Evolutionary conservation across 2,113 vertebrate species (phyloP), one percentile per base, ranked within the genome.

Genomic region (Hemibates koningsi): DNA sequence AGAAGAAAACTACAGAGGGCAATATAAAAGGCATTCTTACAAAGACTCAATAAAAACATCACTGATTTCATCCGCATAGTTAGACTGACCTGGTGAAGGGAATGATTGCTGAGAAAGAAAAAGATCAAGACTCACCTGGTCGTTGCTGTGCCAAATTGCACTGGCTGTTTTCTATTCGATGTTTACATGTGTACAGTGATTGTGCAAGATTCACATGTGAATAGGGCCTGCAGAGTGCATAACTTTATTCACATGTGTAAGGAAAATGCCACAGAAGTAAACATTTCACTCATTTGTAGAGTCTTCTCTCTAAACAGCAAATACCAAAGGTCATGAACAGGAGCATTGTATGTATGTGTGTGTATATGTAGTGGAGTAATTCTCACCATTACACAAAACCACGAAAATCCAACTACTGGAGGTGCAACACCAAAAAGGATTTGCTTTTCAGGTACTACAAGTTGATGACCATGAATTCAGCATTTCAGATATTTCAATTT

Each of bases 1-100:
- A 73, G 81, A 83, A 90, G 80, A 71, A 81, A 81, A 84, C 81
- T 86, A 92, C 57, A 91, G 57, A 88, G 71, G 38, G 41, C 59
- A 84, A 59, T 76, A 48, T 78, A 21, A 36, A 87, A 80, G 3
- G 2, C 5, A 86, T 36, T 52, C 53, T 38, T 53, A 43, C 14
- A 85, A 87, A 89, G 9, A 50, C 71, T 7, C 17, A 24, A 73
- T 63, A 10, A 41, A 59, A 78, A 71, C 7, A 79, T 27, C 41
- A 80, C 27, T 89, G 63, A 36, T 66, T 52, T 88, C 24, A 83
- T 89, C 34, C 6, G 5, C 24, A 24, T 50, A 29, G 6, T 63
- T 63, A 53, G 13, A 12, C 12, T 19, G 66, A 32, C 48, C 17
- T 83, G 83, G 45, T 32, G 80, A 83, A 38, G 9, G 4, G 43